Evolutionary conservation across 1,140 invertebrate species (phyloP).

Genomic region (Drosophila littoralis): DNA sequence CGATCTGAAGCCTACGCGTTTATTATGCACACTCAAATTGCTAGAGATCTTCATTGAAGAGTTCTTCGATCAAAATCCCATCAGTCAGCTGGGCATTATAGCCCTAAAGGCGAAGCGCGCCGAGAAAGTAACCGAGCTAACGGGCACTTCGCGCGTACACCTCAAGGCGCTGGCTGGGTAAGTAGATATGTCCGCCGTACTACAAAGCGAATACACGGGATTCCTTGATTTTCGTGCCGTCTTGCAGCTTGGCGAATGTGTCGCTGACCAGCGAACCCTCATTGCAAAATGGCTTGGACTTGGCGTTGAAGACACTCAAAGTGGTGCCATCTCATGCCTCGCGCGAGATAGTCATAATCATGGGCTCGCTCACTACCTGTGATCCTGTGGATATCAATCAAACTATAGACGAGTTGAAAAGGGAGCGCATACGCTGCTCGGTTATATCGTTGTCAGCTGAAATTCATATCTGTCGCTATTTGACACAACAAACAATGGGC

Average conservation of each 20-base stretch:
- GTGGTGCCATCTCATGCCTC: constrained; percentile 97
- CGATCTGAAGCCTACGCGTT: constrained; percentile 97
- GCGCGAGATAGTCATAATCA: constrained; percentile 94
- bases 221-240: not conserved
- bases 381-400: constrained; percentile 96
- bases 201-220: not conserved
- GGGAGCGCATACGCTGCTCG: constrained; percentile 93
- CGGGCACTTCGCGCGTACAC: constrained; percentile 93
- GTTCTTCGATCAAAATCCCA: constrained; percentile 99
- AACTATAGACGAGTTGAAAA: constrained; percentile 91
- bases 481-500: constrained; percentile 90
- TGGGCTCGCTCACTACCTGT: constrained; percentile 97
- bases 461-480: constrained; percentile 93
- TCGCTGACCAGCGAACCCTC: constrained; percentile 94
- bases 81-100: constrained; percentile 97
- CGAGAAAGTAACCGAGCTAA: constrained; percentile 95
- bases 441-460: constrained; percentile 98
- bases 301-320: constrained; percentile 93
- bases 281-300: constrained; percentile 96
- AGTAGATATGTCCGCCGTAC: not conserved
- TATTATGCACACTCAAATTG: constrained; percentile 95
- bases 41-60: constrained; percentile 97
- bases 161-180: constrained; percentile 88
- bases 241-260: constrained; percentile 86
- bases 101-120: constrained; percentile 96